Evolutionary conservation across 2,113 vertebrate species (phyloP).

Genomic region (Paradoxurus hermaphroditus): DNA sequence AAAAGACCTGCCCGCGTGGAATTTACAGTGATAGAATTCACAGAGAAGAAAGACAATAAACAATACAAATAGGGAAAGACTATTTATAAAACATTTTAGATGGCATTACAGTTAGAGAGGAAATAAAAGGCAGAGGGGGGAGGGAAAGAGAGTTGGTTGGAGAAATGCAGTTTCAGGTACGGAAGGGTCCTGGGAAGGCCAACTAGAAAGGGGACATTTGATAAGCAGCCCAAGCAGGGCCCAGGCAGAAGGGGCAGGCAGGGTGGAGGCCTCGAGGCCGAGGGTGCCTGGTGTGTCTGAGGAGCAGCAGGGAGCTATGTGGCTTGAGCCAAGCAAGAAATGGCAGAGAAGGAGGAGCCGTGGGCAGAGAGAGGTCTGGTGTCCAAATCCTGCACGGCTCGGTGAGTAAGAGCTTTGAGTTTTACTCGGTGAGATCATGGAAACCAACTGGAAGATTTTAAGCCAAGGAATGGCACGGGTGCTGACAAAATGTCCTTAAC

Average conservation of each 20-base stretch:
- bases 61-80: not conserved
- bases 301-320: rapidly evolving
- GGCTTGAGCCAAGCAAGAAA: not conserved
- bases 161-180: not conserved
- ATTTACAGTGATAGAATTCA: too few relatives aligned
- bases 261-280: rapidly evolving
- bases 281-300: rapidly evolving
- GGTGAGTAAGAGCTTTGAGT: not conserved
- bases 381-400: too few relatives aligned
- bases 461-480: not conserved
- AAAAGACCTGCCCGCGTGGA: not conserved
- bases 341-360: not conserved
- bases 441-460: not conserved
- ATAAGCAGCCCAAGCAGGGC: not conserved
- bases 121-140: not conserved
- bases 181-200: not conserved
- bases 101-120: not conserved
- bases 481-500: not conserved
- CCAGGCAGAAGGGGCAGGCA: not conserved
- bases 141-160: not conserved
- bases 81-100: not conserved
- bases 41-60: not conserved
- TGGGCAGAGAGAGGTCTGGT: not conserved
- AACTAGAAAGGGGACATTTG: not conserved
- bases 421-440: not conserved